Percentiles rank a stretch among this genome's conserved stretches.
Conservation (phyloP, 2,888 invertebrate species). For the Oscheius onirici region DNA sequence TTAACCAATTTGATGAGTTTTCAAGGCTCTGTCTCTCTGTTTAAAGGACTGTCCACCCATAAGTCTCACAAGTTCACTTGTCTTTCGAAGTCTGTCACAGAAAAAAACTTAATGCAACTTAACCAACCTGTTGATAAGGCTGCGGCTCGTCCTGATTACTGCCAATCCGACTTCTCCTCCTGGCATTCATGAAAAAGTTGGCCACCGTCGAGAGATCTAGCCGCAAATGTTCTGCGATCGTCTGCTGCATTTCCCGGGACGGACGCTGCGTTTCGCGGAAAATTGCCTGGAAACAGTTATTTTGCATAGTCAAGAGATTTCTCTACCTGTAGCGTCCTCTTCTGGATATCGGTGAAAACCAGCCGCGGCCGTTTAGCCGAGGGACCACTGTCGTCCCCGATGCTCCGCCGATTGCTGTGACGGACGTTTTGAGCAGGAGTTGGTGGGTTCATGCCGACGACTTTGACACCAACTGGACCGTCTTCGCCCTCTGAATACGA, state of each 20-base stretch:
- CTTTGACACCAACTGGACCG: neutral
- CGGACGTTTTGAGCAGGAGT: constrained; percentile 70
- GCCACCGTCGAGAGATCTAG: constrained; percentile 76
- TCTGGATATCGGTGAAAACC: constrained; percentile 99
- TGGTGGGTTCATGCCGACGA: constrained; percentile 61
- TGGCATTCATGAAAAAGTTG: constrained; percentile 99
- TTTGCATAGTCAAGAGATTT: neutral
- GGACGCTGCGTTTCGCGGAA: constrained; percentile 72
- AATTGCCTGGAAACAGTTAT: constrained; percentile 59
- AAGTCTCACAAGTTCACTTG: too few species aligned
- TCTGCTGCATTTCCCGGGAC: constrained; percentile 70
- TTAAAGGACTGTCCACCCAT: too few species aligned
- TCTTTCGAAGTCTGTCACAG: too few species aligned
- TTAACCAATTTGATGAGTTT: too few species aligned
- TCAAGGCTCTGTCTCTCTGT: too few species aligned
- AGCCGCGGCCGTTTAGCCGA: constrained; percentile 91
- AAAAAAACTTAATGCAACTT: neutral
- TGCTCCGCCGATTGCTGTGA: constrained; percentile 41
- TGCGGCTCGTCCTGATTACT: constrained; percentile 50
- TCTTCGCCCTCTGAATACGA: constrained; percentile 16
- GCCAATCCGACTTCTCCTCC: constrained; percentile 79
- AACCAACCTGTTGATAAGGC: constrained; percentile 56
- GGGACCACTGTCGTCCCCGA: constrained; percentile 43
- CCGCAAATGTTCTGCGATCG: constrained; percentile 69
- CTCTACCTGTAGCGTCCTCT: constrained; percentile 86